Conservation (phyloP, 2,797 vertebrate species). For the Gadopsis marmoratus region DNA sequence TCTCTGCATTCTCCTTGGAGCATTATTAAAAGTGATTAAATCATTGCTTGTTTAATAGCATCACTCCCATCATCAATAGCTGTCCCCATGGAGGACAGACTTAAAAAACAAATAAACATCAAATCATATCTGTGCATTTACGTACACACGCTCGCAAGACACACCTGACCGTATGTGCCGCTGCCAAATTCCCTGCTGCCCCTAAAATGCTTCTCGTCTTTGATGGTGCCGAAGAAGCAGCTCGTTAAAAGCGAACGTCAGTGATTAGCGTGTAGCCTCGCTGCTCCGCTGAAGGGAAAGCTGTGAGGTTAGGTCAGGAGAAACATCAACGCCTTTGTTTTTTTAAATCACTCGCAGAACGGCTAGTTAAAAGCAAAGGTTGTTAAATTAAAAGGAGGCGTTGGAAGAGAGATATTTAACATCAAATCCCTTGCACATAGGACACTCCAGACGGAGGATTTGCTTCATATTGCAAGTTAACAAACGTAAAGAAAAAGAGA, state of each 20-base stretch:
- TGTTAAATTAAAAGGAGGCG: constrained; percentile 20
- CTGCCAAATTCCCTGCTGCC: constrained; percentile 12
- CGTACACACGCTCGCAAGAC: background rate
- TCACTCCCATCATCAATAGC: constrained; percentile 45
- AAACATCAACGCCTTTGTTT: background rate
- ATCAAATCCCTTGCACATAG: constrained; percentile 9
- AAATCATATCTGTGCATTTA: constrained; percentile 20
- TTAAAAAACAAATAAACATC: constrained; percentile 2
- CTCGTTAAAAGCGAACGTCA: constrained; percentile 38
- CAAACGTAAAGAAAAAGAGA: constrained; percentile 5
- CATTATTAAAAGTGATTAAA: constrained; percentile 53
- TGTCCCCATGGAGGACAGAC: constrained; percentile 26
- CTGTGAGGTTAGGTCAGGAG: constrained; percentile 31
- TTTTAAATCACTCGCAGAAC: constrained; percentile 24
- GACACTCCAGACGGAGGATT: background rate
- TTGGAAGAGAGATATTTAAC: constrained; percentile 11
- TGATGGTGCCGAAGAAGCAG: constrained; percentile 34
- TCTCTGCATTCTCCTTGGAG: constrained; percentile 48
- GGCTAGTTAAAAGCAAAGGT: constrained; percentile 31
- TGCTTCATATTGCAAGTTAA: background rate
- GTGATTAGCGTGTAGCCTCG: constrained; percentile 30
- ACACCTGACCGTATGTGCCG: background rate
- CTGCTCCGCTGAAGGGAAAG: constrained; percentile 22
- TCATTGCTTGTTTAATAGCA: constrained; percentile 39
- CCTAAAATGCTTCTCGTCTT: background rate